Evolutionary conservation across 1,140 invertebrate genomes (phyloP).

Genomic region (Lucilia cuprina): DNA sequence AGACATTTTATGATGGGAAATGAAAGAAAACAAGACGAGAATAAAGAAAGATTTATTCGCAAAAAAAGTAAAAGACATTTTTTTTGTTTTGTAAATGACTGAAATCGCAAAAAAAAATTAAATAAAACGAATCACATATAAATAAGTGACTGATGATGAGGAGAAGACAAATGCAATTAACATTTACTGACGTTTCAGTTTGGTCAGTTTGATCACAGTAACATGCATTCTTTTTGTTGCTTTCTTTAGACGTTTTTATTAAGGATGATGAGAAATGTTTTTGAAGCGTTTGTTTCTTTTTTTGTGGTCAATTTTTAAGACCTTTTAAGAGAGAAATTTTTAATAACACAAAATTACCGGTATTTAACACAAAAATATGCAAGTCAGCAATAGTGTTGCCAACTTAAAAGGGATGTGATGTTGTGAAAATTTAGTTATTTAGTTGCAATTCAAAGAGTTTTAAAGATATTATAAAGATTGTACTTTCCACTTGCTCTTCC

Average conservation of each 20-base stretch:
- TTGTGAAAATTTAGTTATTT: too few relatives aligned
- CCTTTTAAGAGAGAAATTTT: background rate
- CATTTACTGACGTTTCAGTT: background rate
- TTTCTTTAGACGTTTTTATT: background rate
- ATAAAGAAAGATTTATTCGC: background rate
- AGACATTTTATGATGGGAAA: background rate
- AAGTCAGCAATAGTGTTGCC: background rate
- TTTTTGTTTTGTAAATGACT: background rate
- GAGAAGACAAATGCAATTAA: conserved; percentile 14
- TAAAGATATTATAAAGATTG: too few relatives aligned
- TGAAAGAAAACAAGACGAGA: background rate
- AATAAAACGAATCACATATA: background rate
- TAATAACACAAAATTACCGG: background rate
- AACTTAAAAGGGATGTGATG: background rate
- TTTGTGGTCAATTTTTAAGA: background rate
- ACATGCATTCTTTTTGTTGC: background rate
- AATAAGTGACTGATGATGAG: conserved; percentile 1
- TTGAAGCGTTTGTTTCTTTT: background rate
- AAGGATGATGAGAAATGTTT: background rate
- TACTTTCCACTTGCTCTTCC: too few relatives aligned
- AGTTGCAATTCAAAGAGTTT: too few relatives aligned
- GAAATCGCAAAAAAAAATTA: background rate
- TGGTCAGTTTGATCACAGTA: background rate
- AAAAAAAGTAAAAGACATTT: background rate
- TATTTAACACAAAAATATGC: background rate